These are phyloP conservation scores for Pterobdella sp. DNA, from an alignment of 2,888 invertebrate genomes.

Conservation along the genomic window DNA sequence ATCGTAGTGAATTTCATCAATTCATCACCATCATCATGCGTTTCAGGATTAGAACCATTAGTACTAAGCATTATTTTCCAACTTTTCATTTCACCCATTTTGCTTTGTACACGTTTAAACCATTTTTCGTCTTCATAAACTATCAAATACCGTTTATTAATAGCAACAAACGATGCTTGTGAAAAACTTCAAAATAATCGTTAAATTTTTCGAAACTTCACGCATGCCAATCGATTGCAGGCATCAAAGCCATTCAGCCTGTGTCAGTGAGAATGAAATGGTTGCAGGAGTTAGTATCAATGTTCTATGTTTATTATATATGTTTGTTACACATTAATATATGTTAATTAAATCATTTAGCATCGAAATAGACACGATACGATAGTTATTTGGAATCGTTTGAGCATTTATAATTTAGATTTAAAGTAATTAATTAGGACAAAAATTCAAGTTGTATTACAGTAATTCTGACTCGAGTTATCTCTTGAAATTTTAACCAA, in stretches of 20 bases:
- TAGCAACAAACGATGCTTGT: too few relatives aligned
- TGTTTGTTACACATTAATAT: not conserved
- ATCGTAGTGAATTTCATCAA: too few relatives aligned
- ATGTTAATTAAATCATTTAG: not conserved
- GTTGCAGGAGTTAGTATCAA: not conserved
- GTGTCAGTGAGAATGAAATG: not conserved
- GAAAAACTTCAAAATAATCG: too few relatives aligned
- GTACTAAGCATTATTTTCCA: too few relatives aligned
- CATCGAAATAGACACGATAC: not conserved
- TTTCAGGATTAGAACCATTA: too few relatives aligned
- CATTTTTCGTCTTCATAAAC: not conserved
- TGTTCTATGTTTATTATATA: not conserved
- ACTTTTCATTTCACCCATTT: too few relatives aligned
- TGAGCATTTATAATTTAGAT: not conserved
- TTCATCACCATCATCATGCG: too few relatives aligned
- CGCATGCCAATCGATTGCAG: too few relatives aligned
- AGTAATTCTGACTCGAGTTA: not conserved
- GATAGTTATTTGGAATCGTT: not conserved
- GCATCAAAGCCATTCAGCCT: constrained; percentile 1
- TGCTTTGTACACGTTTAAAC: not conserved
- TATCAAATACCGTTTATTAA: too few relatives aligned
- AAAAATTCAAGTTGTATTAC: not conserved
- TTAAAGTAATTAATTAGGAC: not conserved
- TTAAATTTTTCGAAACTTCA: too few relatives aligned
- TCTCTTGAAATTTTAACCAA: too few relatives aligned